Percentiles rank a stretch among this genome's conserved stretches.
phyloP scores from a whole-genome alignment of 2,888 invertebrate genomes.

The Eilema griseolum region DNA sequence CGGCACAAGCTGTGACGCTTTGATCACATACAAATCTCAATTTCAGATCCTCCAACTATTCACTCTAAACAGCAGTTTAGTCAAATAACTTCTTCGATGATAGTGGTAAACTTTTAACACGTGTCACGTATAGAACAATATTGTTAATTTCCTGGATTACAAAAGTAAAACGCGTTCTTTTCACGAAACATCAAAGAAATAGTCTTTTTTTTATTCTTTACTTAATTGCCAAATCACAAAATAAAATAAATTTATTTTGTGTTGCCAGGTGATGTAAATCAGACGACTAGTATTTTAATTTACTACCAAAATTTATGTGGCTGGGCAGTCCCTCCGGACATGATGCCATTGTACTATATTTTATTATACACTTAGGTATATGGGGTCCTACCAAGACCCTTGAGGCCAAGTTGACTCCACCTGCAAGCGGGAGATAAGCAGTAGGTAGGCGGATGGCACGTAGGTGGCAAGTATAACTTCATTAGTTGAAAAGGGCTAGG shows the following conservation, averaged over 20 bases:
- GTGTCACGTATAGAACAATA: not conserved
- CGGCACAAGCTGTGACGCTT: conserved; percentile 37
- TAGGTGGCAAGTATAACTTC: too few relatives aligned
- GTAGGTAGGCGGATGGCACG: too few relatives aligned
- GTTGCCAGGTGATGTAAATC: not conserved
- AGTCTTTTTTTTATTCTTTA: not conserved
- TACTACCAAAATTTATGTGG: not conserved
- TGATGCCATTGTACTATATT: not conserved
- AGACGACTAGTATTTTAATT: not conserved
- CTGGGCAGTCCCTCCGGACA: not conserved
- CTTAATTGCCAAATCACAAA: not conserved
- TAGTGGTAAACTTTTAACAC: not conserved
- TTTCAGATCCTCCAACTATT: not conserved
- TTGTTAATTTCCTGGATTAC: not conserved
- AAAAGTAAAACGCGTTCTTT: not conserved
- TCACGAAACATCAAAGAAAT: not conserved
- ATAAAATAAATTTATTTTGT: not conserved
- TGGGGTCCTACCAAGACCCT: too few relatives aligned
- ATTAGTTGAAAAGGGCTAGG: too few relatives aligned
- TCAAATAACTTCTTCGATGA: not conserved
- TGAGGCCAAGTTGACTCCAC: too few relatives aligned
- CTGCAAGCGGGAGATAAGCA: too few relatives aligned
- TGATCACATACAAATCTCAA: not conserved
- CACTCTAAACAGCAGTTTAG: not conserved
- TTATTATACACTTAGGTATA: too few relatives aligned